A percentile compares a stretch with the other conserved stretches of the same genome.
These are phyloP conservation scores for Meda fulgida DNA, from an alignment of 2,797 vertebrate genomes.

Conservation along the genomic window DNA sequence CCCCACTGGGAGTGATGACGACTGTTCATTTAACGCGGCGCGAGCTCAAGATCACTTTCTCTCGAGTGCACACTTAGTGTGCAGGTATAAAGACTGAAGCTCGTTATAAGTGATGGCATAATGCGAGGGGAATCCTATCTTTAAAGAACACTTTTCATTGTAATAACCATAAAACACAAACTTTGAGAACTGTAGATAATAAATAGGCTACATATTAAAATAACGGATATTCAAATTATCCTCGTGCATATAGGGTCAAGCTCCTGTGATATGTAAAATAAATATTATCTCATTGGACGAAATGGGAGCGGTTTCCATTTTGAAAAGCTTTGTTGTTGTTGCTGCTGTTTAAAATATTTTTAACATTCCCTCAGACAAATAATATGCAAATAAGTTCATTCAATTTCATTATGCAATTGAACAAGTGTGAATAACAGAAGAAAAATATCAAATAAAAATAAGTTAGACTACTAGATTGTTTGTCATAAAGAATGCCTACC, in stretches of 20 bases:
- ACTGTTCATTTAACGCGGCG: slow-evolving; percentile 47
- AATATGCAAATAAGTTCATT: neutral
- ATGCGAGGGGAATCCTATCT: neutral
- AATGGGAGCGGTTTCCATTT: neutral
- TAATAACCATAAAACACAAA: neutral
- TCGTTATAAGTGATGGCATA: slow-evolving; percentile 20
- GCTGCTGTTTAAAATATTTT: neutral
- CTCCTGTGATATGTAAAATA: neutral
- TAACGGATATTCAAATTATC: neutral
- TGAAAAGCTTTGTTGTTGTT: neutral
- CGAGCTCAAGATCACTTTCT: slow-evolving; percentile 35
- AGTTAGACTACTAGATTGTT: neutral
- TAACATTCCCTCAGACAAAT: neutral
- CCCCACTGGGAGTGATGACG: slow-evolving; percentile 55
- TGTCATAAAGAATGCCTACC: neutral
- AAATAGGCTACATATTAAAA: neutral
- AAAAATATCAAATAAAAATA: neutral
- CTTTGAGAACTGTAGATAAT: neutral
- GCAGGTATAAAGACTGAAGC: slow-evolving; percentile 14
- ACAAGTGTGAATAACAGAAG: neutral
- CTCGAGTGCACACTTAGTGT: slow-evolving; percentile 11
- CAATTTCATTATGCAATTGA: neutral
- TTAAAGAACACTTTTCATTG: neutral
- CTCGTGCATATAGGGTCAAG: neutral
- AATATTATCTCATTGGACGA: neutral